These are phyloP conservation scores for Paguma larvata DNA, from an alignment of 2,797 vertebrate genomes.

Conservation along the genomic window DNA sequence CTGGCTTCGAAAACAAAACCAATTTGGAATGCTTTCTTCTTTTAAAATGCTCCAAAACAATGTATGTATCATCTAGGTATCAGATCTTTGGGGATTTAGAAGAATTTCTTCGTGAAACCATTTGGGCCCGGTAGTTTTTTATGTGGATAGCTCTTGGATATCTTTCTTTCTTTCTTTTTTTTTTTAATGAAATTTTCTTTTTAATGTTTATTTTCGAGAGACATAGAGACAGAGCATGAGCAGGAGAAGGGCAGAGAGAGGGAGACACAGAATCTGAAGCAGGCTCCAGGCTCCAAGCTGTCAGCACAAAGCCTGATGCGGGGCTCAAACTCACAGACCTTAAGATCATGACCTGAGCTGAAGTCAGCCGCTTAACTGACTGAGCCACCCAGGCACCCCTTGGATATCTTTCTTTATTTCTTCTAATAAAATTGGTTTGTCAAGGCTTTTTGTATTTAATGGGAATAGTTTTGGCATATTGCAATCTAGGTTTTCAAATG, in stretches of 20 bases:
- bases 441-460: neutral
- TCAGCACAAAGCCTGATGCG: too few relatives aligned
- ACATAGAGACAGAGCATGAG: too few relatives aligned
- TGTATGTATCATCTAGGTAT: neutral
- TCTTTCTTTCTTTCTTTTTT: slow-evolving; percentile 4
- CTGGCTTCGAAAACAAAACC: neutral
- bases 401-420: slow-evolving; percentile 46
- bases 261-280: too few relatives aligned
- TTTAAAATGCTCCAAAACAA: slow-evolving; percentile 26
- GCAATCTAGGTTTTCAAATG: neutral
- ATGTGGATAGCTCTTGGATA: neutral
- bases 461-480: neutral
- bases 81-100: neutral
- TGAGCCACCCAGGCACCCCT: too few relatives aligned
- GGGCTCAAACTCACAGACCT: too few relatives aligned
- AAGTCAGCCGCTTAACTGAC: too few relatives aligned
- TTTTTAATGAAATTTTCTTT: too few relatives aligned
- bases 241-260: too few relatives aligned
- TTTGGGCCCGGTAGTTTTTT: neutral
- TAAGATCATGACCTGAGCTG: too few relatives aligned
- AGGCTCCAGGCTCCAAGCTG: too few relatives aligned
- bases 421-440: slow-evolving; percentile 4
- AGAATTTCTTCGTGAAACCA: neutral
- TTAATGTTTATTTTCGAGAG: too few relatives aligned
- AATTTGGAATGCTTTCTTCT: slow-evolving; percentile 2